A percentile compares a stretch with the other conserved stretches of the same genome.
These are phyloP conservation scores for Aythya baeri DNA, from an alignment of 2,113 vertebrate genomes.

Conservation along the genomic window DNA sequence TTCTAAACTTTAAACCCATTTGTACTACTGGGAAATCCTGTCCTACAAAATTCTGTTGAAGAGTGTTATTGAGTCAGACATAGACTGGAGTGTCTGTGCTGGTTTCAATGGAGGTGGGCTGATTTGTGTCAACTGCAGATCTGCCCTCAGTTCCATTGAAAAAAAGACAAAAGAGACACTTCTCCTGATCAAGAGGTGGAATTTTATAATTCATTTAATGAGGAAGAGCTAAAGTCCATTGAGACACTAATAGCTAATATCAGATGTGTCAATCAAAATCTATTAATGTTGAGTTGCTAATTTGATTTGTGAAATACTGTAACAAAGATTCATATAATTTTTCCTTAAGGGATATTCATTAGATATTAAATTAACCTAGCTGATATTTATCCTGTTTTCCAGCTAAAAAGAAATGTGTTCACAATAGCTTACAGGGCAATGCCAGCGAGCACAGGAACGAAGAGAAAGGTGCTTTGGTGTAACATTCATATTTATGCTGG, in stretches of 20 bases:
- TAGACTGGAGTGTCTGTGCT: not conserved
- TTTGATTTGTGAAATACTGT: constrained; percentile 68
- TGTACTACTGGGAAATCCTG: not conserved
- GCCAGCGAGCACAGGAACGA: not conserved
- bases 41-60: not conserved
- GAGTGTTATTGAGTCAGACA: not conserved
- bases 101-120: not conserved
- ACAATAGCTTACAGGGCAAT: not conserved
- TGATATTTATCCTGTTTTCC: constrained; percentile 30
- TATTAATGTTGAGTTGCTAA: constrained; percentile 54
- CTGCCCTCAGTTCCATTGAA: not conserved
- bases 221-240: not conserved
- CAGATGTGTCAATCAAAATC: constrained; percentile 60
- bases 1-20: not conserved
- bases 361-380: constrained; percentile 61
- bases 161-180: not conserved
- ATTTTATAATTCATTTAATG: constrained; percentile 43
- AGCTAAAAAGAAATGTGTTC: not conserved
- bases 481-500: not conserved
- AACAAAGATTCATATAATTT: constrained; percentile 54
- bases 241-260: constrained; percentile 55
- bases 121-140: not conserved
- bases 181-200: not conserved
- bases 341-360: constrained; percentile 51
- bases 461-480: not conserved